Conservation (phyloP, 2,113 vertebrate species). For the Aegotheles bennettii region DNA sequence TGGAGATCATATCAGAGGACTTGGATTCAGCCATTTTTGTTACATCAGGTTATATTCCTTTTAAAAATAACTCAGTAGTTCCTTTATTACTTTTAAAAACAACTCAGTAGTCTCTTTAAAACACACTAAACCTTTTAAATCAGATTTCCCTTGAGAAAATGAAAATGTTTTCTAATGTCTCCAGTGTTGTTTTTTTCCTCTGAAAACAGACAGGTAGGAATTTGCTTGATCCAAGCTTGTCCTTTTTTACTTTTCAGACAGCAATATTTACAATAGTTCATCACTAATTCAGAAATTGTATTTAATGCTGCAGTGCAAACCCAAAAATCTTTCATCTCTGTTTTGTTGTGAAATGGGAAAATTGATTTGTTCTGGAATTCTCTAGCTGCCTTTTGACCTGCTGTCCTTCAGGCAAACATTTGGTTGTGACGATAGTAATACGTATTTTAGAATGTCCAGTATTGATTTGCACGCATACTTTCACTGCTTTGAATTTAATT, state of each 20-base stretch:
- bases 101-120: neutral
- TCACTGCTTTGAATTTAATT: neutral
- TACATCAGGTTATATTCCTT: neutral
- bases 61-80: neutral
- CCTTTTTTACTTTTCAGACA: neutral
- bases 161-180: constrained; percentile 15
- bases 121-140: neutral
- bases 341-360: neutral
- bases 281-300: neutral
- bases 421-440: neutral
- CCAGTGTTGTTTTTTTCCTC: neutral
- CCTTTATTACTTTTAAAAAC: neutral
- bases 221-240: neutral
- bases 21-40: neutral
- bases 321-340: neutral
- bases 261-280: neutral
- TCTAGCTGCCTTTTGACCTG: constrained; percentile 37
- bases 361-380: constrained; percentile 31
- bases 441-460: neutral
- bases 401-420: constrained; percentile 10
- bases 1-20: neutral
- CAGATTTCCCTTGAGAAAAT: neutral
- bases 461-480: neutral
- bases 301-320: neutral
- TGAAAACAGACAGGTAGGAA: neutral